A percentile compares a stretch with the other conserved stretches of the same genome.
Conservation (phyloP, 2,797 vertebrate genomes). For the Percopsis omiscomaycus region DNA sequence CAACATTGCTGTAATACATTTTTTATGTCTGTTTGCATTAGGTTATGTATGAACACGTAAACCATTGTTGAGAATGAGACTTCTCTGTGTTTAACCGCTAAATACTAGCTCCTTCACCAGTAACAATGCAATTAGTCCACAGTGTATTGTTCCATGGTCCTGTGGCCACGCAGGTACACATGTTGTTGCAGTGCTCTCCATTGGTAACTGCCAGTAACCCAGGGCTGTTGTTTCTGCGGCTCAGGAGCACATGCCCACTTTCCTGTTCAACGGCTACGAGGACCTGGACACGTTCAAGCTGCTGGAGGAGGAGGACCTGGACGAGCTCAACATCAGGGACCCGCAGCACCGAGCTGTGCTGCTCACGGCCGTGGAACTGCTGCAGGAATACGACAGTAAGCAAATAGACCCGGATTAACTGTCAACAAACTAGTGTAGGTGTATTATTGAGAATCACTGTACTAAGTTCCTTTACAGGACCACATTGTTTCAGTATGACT, state of each 20-base stretch:
- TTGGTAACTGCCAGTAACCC: slow-evolving; percentile 3
- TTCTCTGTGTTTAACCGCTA: too few species aligned
- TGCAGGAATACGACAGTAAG: slow-evolving; percentile 98
- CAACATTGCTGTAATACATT: background rate
- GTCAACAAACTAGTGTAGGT: too few species aligned
- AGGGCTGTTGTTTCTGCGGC: slow-evolving; percentile 2
- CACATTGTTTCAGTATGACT: too few species aligned
- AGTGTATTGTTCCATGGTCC: slow-evolving; percentile 17
- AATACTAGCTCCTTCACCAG: too few species aligned
- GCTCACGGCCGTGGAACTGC: slow-evolving; percentile 92
- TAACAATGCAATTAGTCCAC: background rate
- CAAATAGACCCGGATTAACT: slow-evolving; percentile 11
- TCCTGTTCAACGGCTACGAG: slow-evolving; percentile 97
- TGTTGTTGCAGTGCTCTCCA: too few species aligned
- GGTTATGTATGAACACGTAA: too few species aligned
- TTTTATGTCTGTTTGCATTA: background rate
- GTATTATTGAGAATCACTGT: too few species aligned
- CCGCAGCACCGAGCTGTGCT: slow-evolving; percentile 94
- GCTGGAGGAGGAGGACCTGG: slow-evolving; percentile 95
- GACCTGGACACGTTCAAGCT: slow-evolving; percentile 97
- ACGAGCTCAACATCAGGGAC: slow-evolving; percentile 94
- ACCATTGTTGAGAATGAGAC: too few species aligned
- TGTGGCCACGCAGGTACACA: background rate
- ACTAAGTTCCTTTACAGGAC: too few species aligned
- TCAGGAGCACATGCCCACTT: slow-evolving; percentile 98